Evolutionary conservation across 2,888 invertebrate species (phyloP), one percentile per base, ranked within the genome.

Genomic region (Clusia tigrina): DNA sequence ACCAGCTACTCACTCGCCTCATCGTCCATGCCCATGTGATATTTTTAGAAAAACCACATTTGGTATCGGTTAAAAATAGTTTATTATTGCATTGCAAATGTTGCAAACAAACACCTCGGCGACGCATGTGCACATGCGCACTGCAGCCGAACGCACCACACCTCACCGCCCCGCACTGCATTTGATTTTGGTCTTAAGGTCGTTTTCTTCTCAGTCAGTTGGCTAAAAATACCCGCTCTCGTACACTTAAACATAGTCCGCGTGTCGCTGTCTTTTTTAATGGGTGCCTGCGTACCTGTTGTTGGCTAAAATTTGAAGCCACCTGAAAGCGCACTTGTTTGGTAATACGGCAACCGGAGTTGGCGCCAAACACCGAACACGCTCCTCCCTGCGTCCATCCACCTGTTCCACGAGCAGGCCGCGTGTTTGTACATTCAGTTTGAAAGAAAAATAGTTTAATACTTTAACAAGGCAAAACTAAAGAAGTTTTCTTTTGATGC

Each of bases 31-130:
- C n/a, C n/a, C 20, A 20, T 48, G 48, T 20, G 3, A 20, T 48
- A 48, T 48, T 48, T 48, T 48, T 48, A 48, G 48, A 48, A 48
- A 48, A 48, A 48, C 48, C 48, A 48, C 48, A 48, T 48, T 48
- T 48, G 48, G 48, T 48, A 48, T 18, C 20, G 48, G 18, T 48
- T 48, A 48, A 48, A 48, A 48, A 48, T 48, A 48, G 48, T 48
- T 48, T 48, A 20, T 48, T 42, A 17, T 3, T 42, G 42, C n/a
- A 3, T 9, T n/a, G 9, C 42, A 6, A 15, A n/a, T 17, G n/a
- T 17, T 6, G 42, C 42, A 42, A 42, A 42, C n/a, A n/a, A 3
- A 32, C 12, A 6, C 12, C 6, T 12, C 12, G 32, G 32, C 9
- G 12, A 15, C 42, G 42, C n/a, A 15, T 42, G 42, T n/a, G 42